Percentiles rank a stretch among this genome's conserved stretches.
Conservation (phyloP, 2,113 vertebrate species). For the Malurus cyaneus region DNA sequence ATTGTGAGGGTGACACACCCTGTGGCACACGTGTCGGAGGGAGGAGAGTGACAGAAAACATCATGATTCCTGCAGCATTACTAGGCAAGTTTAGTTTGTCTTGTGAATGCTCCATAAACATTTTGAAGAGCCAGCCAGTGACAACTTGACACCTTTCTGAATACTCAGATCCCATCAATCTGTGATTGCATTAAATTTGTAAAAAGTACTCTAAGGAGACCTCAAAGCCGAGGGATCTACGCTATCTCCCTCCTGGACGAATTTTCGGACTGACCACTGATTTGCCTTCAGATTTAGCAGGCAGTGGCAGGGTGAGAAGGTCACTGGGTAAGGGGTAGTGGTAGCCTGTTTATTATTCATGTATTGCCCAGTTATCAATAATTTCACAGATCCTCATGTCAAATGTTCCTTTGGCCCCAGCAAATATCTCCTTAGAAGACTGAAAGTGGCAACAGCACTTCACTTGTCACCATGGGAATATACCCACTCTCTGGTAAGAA, state of each 20-base stretch:
- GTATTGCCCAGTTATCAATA: background rate
- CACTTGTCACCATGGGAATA: background rate
- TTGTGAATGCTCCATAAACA: background rate
- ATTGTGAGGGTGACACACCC: background rate
- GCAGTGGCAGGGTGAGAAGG: background rate
- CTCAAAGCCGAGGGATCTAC: background rate
- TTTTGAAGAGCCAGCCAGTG: background rate
- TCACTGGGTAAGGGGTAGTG: background rate
- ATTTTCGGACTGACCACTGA: background rate
- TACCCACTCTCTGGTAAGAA: background rate
- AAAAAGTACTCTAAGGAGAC: background rate
- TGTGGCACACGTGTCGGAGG: background rate
- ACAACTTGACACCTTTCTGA: background rate
- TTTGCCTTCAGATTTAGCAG: background rate
- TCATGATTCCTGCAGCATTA: background rate
- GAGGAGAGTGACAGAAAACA: background rate
- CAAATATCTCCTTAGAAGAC: background rate
- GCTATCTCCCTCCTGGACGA: background rate
- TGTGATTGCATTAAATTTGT: background rate
- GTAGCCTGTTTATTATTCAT: background rate
- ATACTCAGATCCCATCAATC: background rate
- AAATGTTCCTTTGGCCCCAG: background rate
- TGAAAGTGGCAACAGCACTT: background rate
- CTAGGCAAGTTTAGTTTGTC: background rate
- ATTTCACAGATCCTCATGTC: background rate